A percentile compares a stretch with the other conserved stretches of the same genome.
phyloP scores from a whole-genome alignment of 2,888 invertebrate species.

The Perithous albicinctus region DNA sequence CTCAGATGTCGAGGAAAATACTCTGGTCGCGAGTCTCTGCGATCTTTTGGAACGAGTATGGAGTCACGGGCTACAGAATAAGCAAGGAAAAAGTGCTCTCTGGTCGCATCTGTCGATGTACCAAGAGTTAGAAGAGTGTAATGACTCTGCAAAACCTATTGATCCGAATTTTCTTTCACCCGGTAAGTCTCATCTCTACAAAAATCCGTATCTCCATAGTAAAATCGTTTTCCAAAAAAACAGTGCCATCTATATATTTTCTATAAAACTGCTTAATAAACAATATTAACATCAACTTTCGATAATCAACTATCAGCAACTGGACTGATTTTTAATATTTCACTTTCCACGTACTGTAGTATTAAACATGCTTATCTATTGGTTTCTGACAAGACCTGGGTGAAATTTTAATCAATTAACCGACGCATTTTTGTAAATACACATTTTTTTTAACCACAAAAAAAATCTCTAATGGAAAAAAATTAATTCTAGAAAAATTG shows the following conservation, averaged over 20 bases:
- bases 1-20: constrained; percentile 97
- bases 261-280: constrained; percentile 22
- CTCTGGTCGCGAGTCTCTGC: constrained; percentile 98
- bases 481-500: background rate
- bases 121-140: constrained; percentile 92
- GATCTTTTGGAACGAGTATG: constrained; percentile 98
- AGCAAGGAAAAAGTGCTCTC: constrained; percentile 98
- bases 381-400: background rate
- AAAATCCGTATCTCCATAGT: background rate
- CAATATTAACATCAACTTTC: constrained; percentile 19
- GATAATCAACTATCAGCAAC: background rate
- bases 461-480: background rate
- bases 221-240: background rate
- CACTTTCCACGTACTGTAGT: constrained; percentile 19
- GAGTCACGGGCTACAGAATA: constrained; percentile 98
- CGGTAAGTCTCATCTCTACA: constrained; percentile 84
- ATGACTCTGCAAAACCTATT: constrained; percentile 86
- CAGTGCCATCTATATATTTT: background rate
- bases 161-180: constrained; percentile 88
- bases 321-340: background rate
- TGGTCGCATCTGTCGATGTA: constrained; percentile 98
- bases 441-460: background rate
- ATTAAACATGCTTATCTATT: constrained; percentile 32
- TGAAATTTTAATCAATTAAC: background rate
- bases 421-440: background rate